phyloP scores from a whole-genome alignment of 1,140 invertebrate genomes.

The Drosophila elegans region DNA sequence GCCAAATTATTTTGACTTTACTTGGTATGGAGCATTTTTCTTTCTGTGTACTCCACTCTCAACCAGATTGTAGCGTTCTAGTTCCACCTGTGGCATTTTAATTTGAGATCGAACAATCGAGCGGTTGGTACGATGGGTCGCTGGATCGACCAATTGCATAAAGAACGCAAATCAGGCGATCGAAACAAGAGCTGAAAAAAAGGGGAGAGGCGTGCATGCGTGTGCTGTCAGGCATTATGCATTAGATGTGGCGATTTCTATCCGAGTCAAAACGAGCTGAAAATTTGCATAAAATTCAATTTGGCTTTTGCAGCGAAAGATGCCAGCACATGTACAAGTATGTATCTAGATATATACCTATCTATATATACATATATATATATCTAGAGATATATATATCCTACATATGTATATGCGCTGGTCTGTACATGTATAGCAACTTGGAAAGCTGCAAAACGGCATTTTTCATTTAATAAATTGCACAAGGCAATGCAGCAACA shows the following conservation, averaged over 20 bases:
- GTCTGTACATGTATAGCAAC: constrained; percentile 59
- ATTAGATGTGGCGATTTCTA: constrained; percentile 79
- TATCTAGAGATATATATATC: not conserved
- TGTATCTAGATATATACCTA: constrained; percentile 16
- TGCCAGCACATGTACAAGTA: constrained; percentile 48
- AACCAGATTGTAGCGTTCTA: constrained; percentile 46
- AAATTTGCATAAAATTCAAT: constrained; percentile 84
- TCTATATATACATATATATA: constrained; percentile 1
- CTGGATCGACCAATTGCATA: constrained; percentile 65
- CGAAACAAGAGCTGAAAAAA: constrained; percentile 14
- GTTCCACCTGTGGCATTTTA: constrained; percentile 44
- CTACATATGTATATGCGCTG: constrained; percentile 1
- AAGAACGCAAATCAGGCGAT: constrained; percentile 49
- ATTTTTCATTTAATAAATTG: constrained; percentile 84
- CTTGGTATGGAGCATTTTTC: not conserved
- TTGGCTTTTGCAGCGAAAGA: constrained; percentile 64
- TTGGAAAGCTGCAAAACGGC: constrained; percentile 83
- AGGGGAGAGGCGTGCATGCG: constrained; percentile 18
- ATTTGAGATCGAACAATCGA: constrained; percentile 8
- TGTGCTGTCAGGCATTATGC: constrained; percentile 65
- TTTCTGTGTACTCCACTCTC: constrained; percentile 8
- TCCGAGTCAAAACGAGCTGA: constrained; percentile 60
- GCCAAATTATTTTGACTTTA: too few species aligned
- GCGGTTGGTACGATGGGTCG: constrained; percentile 13
- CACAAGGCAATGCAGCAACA: constrained; percentile 75